phyloP scores from a whole-genome alignment of 1,140 invertebrate species.

The Bombus turneri region DNA sequence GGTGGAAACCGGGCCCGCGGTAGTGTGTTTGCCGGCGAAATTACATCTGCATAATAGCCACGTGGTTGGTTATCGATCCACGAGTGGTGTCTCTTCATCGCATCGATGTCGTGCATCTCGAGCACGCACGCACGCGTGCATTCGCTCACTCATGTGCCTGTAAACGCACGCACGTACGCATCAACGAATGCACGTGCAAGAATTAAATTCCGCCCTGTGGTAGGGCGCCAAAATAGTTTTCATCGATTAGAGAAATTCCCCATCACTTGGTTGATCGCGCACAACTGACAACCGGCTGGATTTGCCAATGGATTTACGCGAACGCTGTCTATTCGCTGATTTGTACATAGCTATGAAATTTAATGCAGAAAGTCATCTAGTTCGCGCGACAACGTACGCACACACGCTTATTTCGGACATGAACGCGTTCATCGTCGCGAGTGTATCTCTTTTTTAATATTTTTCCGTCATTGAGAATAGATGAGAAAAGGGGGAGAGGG shows the following conservation, averaged over 20 bases:
- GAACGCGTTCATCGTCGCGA: background rate
- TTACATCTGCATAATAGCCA: constrained; percentile 78
- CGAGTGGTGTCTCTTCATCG: constrained; percentile 72
- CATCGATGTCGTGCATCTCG: constrained; percentile 67
- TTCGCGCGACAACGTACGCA: background rate
- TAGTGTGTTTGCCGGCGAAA: constrained; percentile 76
- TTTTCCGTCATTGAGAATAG: no score
- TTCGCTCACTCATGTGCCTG: background rate
- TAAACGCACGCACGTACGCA: constrained; percentile 9
- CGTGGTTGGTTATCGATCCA: constrained; percentile 74
- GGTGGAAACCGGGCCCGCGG: constrained; percentile 66
- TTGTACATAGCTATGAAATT: constrained; percentile 11
- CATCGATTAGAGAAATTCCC: constrained; percentile 61
- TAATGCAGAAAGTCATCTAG: constrained; percentile 29
- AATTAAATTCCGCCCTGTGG: constrained; percentile 67
- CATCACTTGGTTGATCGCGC: constrained; percentile 38
- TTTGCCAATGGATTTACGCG: constrained; percentile 54
- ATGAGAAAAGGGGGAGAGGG: accelerated
- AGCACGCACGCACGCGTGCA: constrained; percentile 46
- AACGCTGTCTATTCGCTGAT: constrained; percentile 34
- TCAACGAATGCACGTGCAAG: constrained; percentile 45
- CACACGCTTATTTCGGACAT: background rate
- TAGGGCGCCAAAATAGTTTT: constrained; percentile 61
- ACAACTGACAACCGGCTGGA: constrained; percentile 43
- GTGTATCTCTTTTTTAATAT: no score